phyloP scores from a whole-genome alignment of 2,113 vertebrate species.

The Dasyurus viverrinus region DNA sequence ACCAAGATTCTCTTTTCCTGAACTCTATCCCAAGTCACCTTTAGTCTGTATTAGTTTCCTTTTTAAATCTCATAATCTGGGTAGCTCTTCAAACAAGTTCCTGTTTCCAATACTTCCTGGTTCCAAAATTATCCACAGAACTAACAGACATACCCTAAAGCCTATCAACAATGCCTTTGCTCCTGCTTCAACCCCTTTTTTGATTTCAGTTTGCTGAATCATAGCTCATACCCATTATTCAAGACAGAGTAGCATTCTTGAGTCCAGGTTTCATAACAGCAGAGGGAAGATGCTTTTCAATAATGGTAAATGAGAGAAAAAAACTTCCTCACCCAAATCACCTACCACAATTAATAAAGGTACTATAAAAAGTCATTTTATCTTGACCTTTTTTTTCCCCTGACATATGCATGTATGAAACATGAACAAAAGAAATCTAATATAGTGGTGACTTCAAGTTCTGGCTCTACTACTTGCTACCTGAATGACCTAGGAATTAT shows the following conservation, averaged over 20 bases:
- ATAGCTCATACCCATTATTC: not conserved
- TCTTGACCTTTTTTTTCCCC: not conserved
- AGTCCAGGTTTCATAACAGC: not conserved
- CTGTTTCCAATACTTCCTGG: not conserved
- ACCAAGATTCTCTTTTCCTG: too few species aligned
- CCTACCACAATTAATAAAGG: not conserved
- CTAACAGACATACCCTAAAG: not conserved
- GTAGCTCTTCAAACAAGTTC: not conserved
- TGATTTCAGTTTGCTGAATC: not conserved
- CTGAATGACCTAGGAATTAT: not conserved
- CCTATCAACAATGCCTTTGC: not conserved
- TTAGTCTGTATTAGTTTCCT: not conserved
- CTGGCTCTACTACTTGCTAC: not conserved
- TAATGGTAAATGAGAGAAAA: not conserved
- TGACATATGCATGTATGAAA: not conserved
- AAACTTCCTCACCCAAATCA: not conserved
- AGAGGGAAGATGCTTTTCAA: not conserved
- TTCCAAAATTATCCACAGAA: not conserved
- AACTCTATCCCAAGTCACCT: not conserved
- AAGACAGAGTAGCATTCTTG: not conserved
- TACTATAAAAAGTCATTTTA: not conserved
- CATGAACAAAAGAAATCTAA: not conserved
- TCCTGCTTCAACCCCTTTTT: not conserved
- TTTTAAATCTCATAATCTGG: not conserved
- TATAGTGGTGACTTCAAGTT: not conserved